phyloP scores from a whole-genome alignment of 64 coral and sea anemone genomes.

The Exaiptasia diaphana region DNA sequence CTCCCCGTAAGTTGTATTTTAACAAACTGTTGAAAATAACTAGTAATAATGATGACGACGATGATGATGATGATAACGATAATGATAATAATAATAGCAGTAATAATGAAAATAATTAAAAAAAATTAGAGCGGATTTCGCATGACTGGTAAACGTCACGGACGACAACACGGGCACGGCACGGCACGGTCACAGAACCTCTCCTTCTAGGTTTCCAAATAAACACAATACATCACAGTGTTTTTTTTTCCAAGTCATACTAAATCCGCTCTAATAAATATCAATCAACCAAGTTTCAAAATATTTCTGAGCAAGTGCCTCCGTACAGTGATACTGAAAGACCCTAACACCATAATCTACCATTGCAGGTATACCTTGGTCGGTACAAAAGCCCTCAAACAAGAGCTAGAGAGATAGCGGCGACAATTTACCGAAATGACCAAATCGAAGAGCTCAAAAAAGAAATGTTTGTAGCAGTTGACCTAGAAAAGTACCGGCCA shows the following conservation, averaged over 20 bases:
- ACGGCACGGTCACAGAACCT: no score
- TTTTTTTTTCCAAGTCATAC: neutral
- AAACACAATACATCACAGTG: neutral
- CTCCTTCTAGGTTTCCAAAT: neutral
- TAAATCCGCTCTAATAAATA: neutral
- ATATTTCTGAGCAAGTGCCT: no score
- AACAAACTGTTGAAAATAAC: no score
- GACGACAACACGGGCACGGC: no score
- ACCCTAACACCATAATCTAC: neutral
- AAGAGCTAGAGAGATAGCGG: neutral
- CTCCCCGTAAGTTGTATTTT: slow-evolving; percentile 12
- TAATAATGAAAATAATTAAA: no score
- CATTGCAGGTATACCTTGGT: neutral
- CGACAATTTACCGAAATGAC: neutral
- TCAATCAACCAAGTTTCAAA: no score
- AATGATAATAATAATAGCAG: no score
- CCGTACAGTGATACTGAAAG: neutral
- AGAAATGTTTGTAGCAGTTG: neutral
- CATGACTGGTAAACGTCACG: no score
- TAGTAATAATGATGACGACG: no score
- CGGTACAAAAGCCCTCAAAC: neutral
- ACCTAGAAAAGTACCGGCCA: neutral
- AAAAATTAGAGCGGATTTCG: no score
- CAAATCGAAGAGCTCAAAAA: neutral
- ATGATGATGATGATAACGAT: no score